Evolutionary conservation across 2,113 vertebrate species (phyloP), one percentile per base, ranked within the genome.

Genomic region (Sceloporus undulatus): DNA sequence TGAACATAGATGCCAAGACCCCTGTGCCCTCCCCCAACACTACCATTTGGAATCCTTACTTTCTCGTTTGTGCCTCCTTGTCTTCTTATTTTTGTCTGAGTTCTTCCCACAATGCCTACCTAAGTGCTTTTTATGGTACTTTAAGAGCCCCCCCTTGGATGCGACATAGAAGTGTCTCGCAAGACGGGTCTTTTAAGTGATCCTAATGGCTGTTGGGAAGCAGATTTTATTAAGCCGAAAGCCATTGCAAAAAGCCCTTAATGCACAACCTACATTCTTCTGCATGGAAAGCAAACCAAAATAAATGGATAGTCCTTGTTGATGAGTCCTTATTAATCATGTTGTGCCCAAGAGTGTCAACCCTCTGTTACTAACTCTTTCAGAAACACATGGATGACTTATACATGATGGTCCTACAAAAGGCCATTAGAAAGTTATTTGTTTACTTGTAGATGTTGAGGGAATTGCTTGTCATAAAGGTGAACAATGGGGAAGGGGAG

Each of bases 381-480:
- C 76, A 6, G 10, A 48, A 21, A 23, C 11, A 38, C 21, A 16
- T 5, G n/a, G n/a, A 2, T 34, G 3, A 27, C 0, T 8, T 38
- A 9, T 29, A 38, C 1, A 23, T 82, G 23, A 29, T n/a, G 5
- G 25, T 27, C 34, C 65, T 29, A 59, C 25, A 40, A 3, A 65
- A 0, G 1, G 5, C 73, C 0, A 1, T 10, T 54, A 66, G 18
- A 16, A 74, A 82, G 38, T 2, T 5, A 27, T 2, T 71, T 76
- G 0, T 9, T 80, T 71, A 10, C 85, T 23, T 18, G 18, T 14
- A 62, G 13, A 62, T 62, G 13, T 62, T 62, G 11, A 62, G 59
- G 59, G 59, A 62, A 16, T 62, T 18, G 23, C 40, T 84, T 52
- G 34, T 25, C 23, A 7, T 19, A 27, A 78, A 34, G 19, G 16